phyloP scores from a whole-genome alignment of 1,140 invertebrate species.

The Adelges cooleyi region DNA sequence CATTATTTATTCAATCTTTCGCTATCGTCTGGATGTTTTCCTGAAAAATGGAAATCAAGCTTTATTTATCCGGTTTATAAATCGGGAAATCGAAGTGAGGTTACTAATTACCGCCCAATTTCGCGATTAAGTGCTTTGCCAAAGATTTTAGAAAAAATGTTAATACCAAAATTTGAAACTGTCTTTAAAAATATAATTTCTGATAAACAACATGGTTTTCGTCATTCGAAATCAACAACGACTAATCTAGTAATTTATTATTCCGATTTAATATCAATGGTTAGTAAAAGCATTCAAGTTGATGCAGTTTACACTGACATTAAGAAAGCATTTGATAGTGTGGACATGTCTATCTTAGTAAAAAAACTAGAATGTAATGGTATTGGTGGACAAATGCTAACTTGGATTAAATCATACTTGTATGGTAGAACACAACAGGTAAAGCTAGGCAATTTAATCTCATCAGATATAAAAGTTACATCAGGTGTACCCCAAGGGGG shows the following conservation, averaged over 20 bases:
- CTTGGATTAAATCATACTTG: slow-evolving; percentile 12
- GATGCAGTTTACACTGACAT: slow-evolving; percentile 26
- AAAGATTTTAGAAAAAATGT: background rate
- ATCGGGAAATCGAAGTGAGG: background rate
- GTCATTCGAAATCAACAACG: background rate
- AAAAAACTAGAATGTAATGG: background rate
- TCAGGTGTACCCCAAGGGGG: slow-evolving; percentile 10
- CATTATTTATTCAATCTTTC: background rate
- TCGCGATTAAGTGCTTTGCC: background rate
- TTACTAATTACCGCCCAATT: slow-evolving; percentile 8
- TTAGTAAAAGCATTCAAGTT: slow-evolving; percentile 6
- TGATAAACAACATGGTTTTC: slow-evolving; percentile 5
- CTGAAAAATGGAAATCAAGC: background rate
- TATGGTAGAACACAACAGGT: background rate
- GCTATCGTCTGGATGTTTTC: background rate
- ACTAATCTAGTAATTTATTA: background rate
- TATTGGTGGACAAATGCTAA: background rate
- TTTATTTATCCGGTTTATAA: slow-evolving; percentile 7
- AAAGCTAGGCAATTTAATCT: background rate
- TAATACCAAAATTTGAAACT: background rate
- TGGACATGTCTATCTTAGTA: slow-evolving; percentile 2
- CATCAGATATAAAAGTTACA: background rate
- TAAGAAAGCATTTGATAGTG: slow-evolving; percentile 25
- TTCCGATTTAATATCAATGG: background rate
- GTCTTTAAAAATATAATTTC: background rate